These are phyloP conservation scores for Drosophila lowei DNA, from an alignment of 1,140 invertebrate genomes.

Conservation along the genomic window DNA sequence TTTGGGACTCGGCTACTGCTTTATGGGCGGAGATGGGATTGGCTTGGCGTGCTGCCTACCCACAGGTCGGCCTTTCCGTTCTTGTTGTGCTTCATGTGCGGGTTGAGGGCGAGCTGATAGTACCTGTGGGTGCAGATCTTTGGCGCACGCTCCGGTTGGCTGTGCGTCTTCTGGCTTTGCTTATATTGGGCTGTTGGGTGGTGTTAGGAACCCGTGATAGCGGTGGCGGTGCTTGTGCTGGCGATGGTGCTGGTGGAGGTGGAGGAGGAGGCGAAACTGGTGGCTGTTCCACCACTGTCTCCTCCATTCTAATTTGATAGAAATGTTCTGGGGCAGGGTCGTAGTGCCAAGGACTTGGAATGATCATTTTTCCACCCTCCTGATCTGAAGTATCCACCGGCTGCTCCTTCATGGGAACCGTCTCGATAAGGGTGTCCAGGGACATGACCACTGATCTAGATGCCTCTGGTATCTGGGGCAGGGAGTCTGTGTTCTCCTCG, in stretches of 20 bases:
- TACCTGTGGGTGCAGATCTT: slow-evolving; percentile 77
- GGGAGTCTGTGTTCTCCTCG: not conserved
- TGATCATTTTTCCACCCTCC: slow-evolving; percentile 10
- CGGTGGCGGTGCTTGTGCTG: not conserved
- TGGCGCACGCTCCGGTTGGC: slow-evolving; percentile 32
- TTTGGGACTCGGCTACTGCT: too few relatives aligned
- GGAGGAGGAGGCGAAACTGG: not conserved
- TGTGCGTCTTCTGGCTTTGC: slow-evolving; percentile 22
- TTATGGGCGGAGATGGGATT: too few relatives aligned
- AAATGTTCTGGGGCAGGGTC: slow-evolving; percentile 26
- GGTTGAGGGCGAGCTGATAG: slow-evolving; percentile 76
- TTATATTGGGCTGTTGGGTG: not conserved
- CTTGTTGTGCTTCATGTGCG: slow-evolving; percentile 68
- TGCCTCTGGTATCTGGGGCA: slow-evolving; percentile 13
- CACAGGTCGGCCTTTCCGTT: too few relatives aligned
- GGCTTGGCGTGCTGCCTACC: too few relatives aligned
- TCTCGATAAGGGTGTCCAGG: slow-evolving; percentile 2
- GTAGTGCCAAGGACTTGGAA: slow-evolving; percentile 17
- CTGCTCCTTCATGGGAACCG: slow-evolving; percentile 23
- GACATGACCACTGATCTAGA: slow-evolving; percentile 14
- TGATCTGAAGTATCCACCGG: not conserved
- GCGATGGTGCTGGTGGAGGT: not conserved
- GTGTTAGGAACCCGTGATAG: too few relatives aligned
- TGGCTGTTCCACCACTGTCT: slow-evolving; percentile 13
- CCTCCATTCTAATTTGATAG: slow-evolving; percentile 38